Conservation (phyloP, 2,797 vertebrate genomes). For the Scolopax bukidnonensis region DNA sequence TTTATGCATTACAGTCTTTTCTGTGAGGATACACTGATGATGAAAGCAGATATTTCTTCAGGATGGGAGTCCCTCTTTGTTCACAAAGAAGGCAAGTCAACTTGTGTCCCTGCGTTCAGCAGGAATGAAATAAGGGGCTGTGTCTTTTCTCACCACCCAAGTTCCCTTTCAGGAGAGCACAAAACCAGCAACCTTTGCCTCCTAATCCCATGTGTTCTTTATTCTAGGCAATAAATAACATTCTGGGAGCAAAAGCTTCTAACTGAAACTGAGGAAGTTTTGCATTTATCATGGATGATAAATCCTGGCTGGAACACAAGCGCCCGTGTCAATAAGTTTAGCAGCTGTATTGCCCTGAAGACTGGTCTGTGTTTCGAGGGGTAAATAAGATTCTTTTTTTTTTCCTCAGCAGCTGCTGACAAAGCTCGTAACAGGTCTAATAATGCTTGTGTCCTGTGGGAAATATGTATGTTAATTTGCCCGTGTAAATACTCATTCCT, state of each 20-base stretch:
- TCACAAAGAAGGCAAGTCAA: not conserved
- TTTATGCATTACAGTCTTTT: not conserved
- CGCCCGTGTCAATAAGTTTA: not conserved
- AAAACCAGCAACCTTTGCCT: not conserved
- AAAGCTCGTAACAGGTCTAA: constrained; percentile 35
- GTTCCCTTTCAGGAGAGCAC: not conserved
- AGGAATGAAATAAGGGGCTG: not conserved
- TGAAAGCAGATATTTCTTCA: not conserved
- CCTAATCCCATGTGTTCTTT: not conserved
- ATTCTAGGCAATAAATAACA: not conserved
- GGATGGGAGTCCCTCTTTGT: rapidly evolving
- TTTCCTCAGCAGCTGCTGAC: not conserved
- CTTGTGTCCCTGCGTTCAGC: not conserved
- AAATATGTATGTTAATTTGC: constrained; percentile 66
- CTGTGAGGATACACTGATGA: not conserved
- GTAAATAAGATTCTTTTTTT: constrained; percentile 27
- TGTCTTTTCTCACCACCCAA: not conserved
- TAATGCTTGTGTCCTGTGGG: constrained; percentile 53
- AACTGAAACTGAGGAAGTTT: not conserved
- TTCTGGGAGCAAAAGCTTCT: not conserved
- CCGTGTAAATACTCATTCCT: not conserved
- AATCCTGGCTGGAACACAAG: not conserved
- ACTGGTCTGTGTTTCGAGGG: not conserved
- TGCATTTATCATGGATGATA: not conserved
- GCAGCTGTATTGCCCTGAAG: not conserved